phyloP scores from a whole-genome alignment of 2,888 invertebrate species.

The Dicyrtomina minuta region DNA sequence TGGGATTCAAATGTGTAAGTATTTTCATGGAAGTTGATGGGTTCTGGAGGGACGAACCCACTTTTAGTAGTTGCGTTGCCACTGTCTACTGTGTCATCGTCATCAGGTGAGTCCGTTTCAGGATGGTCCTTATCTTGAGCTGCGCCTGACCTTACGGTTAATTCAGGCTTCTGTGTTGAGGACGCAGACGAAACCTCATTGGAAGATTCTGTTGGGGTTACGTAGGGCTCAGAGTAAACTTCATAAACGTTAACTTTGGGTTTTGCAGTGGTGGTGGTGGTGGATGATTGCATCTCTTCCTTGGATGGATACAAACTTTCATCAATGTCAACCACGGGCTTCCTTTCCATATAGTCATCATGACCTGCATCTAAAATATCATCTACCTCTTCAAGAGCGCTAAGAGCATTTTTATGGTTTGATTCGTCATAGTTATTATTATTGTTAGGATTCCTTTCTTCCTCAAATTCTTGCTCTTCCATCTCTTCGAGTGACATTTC shows the following conservation, averaged over 20 bases:
- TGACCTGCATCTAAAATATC: not conserved
- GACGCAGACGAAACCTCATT: not conserved
- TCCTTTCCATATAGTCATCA: slow-evolving; percentile 9
- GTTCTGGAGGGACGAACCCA: slow-evolving; percentile 45
- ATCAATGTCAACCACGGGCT: slow-evolving; percentile 7
- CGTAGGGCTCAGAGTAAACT: slow-evolving; percentile 34
- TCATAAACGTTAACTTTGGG: slow-evolving; percentile 32
- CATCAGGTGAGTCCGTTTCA: too few species aligned
- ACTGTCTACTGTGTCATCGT: too few species aligned
- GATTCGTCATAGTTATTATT: not conserved
- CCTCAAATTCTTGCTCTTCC: not conserved
- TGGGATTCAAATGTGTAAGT: slow-evolving; percentile 42
- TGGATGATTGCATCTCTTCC: not conserved
- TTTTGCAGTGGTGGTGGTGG: slow-evolving; percentile 16
- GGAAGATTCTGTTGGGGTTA: slow-evolving; percentile 8
- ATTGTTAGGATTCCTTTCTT: not conserved
- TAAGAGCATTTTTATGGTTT: not conserved
- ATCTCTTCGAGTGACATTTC: not conserved
- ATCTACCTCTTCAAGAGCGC: slow-evolving; percentile 12
- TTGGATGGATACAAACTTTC: slow-evolving; percentile 8
- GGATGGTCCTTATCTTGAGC: too few species aligned
- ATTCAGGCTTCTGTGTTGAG: slow-evolving; percentile 7
- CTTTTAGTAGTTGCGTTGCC: slow-evolving; percentile 10
- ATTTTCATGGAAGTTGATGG: slow-evolving; percentile 49
- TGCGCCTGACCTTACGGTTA: too few species aligned